Conservation (phyloP, 2,113 vertebrate species). For the Nipponia nippon region DNA sequence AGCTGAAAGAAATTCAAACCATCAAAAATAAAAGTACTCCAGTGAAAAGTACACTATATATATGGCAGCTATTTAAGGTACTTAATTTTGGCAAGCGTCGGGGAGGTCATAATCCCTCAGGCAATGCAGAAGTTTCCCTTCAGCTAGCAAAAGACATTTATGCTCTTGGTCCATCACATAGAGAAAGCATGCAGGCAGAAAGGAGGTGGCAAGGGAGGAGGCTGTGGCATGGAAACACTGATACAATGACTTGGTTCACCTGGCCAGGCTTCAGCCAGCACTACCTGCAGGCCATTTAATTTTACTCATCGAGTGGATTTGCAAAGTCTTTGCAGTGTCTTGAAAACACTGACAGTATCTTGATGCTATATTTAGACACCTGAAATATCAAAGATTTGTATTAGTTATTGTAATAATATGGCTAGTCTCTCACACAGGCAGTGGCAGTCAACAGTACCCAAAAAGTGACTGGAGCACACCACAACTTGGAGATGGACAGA, state of each 20-base stretch:
- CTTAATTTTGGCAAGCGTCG: background rate
- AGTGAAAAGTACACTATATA: background rate
- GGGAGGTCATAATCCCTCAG: background rate
- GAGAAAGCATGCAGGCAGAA: background rate
- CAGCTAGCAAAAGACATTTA: background rate
- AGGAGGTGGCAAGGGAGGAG: background rate
- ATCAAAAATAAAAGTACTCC: background rate
- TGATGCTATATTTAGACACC: background rate
- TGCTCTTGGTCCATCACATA: background rate
- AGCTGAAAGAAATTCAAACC: background rate
- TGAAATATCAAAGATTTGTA: background rate
- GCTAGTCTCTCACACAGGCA: background rate
- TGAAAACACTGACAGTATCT: background rate
- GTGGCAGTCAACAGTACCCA: background rate
- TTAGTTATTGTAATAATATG: background rate
- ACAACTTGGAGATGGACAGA: background rate
- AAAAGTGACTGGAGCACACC: background rate
- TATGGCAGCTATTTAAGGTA: background rate
- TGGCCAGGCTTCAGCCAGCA: background rate
- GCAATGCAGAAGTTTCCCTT: background rate
- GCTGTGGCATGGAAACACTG: background rate
- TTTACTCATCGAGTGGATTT: rapidly evolving
- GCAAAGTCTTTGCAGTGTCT: background rate
- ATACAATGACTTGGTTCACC: background rate
- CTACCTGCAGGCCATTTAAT: background rate